Evolutionary conservation across 2,797 vertebrate species (phyloP).

Genomic region (Todus mexicanus): DNA sequence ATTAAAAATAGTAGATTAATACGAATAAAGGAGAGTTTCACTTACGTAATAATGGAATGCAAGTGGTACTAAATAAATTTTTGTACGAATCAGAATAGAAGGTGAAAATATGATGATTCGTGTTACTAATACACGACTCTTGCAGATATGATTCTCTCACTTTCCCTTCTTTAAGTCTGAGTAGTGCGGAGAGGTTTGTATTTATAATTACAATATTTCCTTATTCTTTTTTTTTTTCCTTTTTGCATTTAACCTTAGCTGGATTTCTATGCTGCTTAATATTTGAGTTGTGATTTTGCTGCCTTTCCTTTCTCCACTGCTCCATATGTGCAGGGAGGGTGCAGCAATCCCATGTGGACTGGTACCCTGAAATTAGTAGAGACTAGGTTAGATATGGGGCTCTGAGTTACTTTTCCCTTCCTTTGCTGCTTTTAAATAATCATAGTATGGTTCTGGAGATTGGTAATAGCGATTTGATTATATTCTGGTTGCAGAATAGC

Average conservation of each 20-base stretch:
- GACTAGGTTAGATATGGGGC: not conserved
- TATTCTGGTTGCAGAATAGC: not conserved
- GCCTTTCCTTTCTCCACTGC: not conserved
- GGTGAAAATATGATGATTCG: not conserved
- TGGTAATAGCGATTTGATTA: not conserved
- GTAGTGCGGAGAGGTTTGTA: not conserved
- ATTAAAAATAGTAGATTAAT: not conserved
- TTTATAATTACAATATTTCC: not conserved
- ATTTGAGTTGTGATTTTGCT: not conserved
- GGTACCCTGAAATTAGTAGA: not conserved
- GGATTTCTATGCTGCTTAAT: not conserved
- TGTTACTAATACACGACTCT: not conserved
- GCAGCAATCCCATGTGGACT: not conserved
- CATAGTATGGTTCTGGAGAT: not conserved
- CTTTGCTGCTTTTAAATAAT: not conserved
- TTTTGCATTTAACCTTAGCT: not conserved
- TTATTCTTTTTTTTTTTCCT: no score
- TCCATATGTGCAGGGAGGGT: rapidly evolving
- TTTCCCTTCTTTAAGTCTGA: not conserved
- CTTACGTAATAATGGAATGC: not conserved
- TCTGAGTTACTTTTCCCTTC: not conserved
- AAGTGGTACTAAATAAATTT: not conserved
- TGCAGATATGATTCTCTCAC: not conserved
- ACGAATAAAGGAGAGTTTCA: not conserved
- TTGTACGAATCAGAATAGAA: not conserved